Base-by-base conservation (phyloP, 1,140 invertebrate species). In the Chrysopa pallens region DNA sequence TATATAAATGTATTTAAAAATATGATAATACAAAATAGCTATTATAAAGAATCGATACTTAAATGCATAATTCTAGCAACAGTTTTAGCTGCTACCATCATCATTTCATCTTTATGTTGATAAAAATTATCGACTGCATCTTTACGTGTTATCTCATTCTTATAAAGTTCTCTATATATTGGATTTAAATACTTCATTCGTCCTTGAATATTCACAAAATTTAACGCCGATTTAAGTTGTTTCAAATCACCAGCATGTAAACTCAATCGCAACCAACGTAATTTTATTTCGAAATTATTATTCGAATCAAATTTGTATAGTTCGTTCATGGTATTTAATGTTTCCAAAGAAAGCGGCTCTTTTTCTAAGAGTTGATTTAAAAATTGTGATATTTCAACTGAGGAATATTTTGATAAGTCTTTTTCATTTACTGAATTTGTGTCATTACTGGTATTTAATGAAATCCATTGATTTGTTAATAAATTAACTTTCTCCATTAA, bases 111-210 rank as follows among this genome's bases (percentile, higher is more conserved):
- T 55, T 76, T 74, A 46, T 85, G 73, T 27, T 65, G 59, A 13
- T 73, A 56, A 61, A 81, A 92, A 51, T 78, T 85, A 15, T 78
- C 67, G 28, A 91, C 71, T 1, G 87, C 78, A 42, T 51, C 52
- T 9, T 69, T 57, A 41, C 83, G 68, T 1, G 74, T 70, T 42
- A 74, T 73, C 44, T 78, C 69, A 87, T 87, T 92, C 1, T 62
- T 68, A 50, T 80, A 85, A n/a, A 91, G 60, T 53, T 87, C 85
- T 48, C 84, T 77, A 58, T 88, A 93, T 38, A 94, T 69, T 11
- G 88, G 87, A 38, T 84, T 66, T 0, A 87, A 77, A 67, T 78
- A 94, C 57, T 94, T 94, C 82, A 94, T 87, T 45, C 91, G 72
- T 40, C 90, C 89, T 55, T 87, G 75, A 15, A 74, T 67, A 45